Percentiles rank a stretch among this genome's conserved stretches.
Conservation (phyloP, 2,888 invertebrate genomes). For the Eustalomyia histrio region DNA sequence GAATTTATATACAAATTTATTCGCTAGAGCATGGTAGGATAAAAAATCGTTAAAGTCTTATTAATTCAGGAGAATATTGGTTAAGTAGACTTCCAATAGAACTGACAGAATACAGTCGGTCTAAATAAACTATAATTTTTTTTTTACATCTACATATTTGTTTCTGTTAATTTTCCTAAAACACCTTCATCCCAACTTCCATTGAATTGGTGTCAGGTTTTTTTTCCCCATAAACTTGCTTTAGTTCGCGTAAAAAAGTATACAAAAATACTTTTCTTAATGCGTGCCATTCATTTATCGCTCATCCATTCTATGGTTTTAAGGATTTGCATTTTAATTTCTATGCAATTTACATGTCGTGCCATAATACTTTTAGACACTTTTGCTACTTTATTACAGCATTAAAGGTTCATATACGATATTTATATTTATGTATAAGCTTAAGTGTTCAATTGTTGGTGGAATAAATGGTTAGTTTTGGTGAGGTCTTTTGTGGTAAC, state of each 20-base stretch:
- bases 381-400: background rate
- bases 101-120: background rate
- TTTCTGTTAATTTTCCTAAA: constrained; percentile 1
- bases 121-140: background rate
- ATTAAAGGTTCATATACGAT: background rate
- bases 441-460: constrained; percentile 36
- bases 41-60: too few relatives aligned
- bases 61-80: too few relatives aligned
- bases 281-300: constrained; percentile 56
- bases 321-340: constrained; percentile 55
- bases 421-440: constrained; percentile 8
- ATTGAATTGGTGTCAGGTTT: constrained; percentile 47
- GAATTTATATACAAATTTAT: too few relatives aligned
- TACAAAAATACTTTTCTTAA: constrained; percentile 40
- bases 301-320: constrained; percentile 28
- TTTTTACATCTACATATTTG: background rate
- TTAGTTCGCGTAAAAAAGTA: constrained; percentile 32
- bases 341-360: constrained; percentile 48
- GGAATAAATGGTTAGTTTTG: background rate
- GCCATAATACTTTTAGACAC: constrained; percentile 12
- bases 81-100: too few relatives aligned
- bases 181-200: constrained; percentile 15
- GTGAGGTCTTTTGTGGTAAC: background rate
- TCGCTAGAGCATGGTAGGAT: too few relatives aligned
- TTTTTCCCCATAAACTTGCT: constrained; percentile 18